Evolutionary conservation across 2,797 vertebrate species (phyloP).

Genomic region (Eulemur coronatus): DNA sequence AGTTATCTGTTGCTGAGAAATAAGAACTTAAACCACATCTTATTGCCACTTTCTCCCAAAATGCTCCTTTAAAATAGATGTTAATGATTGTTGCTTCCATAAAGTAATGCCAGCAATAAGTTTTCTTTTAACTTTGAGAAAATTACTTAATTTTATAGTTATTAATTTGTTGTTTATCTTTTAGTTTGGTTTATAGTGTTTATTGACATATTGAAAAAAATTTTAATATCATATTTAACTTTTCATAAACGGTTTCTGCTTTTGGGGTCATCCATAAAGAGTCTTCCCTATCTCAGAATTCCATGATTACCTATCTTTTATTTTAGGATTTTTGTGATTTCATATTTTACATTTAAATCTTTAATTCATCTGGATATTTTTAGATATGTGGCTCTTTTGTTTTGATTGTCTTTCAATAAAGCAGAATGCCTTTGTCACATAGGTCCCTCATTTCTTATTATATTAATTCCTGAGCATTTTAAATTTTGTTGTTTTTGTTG

Average conservation of each 20-base stretch:
- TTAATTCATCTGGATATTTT: background rate
- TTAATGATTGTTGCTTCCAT: background rate
- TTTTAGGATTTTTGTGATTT: background rate
- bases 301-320: background rate
- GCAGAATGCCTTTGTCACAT: background rate
- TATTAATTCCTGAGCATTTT: background rate
- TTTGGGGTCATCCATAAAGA: background rate
- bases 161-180: background rate
- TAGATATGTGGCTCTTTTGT: background rate
- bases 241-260: background rate
- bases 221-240: background rate
- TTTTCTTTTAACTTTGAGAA: background rate
- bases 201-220: background rate
- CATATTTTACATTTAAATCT: background rate
- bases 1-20: background rate
- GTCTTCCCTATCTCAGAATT: background rate
- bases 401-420: slow-evolving; percentile 1
- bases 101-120: background rate
- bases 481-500: background rate
- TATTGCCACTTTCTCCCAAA: background rate
- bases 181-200: background rate
- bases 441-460: background rate
- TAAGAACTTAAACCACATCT: background rate
- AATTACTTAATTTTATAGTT: background rate
- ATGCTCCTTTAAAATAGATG: background rate